Evolutionary conservation across 2,113 vertebrate species (phyloP), one percentile per base, ranked within the genome.

Genomic region (Neodontobutis hainanensis): DNA sequence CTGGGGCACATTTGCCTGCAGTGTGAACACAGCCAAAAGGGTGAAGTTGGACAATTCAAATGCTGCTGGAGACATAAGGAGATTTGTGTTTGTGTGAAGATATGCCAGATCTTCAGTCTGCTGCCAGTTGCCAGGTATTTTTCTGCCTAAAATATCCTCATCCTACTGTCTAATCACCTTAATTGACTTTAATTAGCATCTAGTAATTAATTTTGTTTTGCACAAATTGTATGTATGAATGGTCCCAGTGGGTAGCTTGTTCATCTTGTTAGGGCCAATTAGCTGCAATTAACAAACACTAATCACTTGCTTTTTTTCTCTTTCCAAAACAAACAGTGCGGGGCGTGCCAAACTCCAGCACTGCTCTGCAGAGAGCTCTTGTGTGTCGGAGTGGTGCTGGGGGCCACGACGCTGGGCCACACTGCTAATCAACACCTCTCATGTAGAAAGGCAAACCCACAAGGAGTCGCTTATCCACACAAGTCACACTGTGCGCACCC

Each of bases 151-250:
- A 87, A 88, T 83, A 85, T 89, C 74, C 43, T 68, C 65, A 55
- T 73, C 64, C 66, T 27, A 71, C 75, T 71, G 51, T 70, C 75
- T 75, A 83, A 87, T 90, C 80, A 83, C 62, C 65, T 80, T 85
- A 88, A 89, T 80, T 80, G 77, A 56, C 78, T 89, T 94, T 95
- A 96, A 98, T 96, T 96, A 96, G 93, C 94, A 95, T 96, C 95
- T 95, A 93, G 94, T 97, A 97, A 98, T 98, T 96, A 97, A 98
- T 98, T 95, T 96, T 96, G 95, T 97, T 97, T 97, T 96, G 94
- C 88, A 92, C 94, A 96, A 96, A 97, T 97, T 96, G 96, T 96
- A 96, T 95, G 94, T 96, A 93, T 95, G 94, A 95, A 92, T 90
- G 93, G 90, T 96, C 96, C 96, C 95, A 94, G 95, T 95, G 96